Evolutionary conservation across 1,140 invertebrate genomes (phyloP).

Genomic region (Drosophila guanche): DNA sequence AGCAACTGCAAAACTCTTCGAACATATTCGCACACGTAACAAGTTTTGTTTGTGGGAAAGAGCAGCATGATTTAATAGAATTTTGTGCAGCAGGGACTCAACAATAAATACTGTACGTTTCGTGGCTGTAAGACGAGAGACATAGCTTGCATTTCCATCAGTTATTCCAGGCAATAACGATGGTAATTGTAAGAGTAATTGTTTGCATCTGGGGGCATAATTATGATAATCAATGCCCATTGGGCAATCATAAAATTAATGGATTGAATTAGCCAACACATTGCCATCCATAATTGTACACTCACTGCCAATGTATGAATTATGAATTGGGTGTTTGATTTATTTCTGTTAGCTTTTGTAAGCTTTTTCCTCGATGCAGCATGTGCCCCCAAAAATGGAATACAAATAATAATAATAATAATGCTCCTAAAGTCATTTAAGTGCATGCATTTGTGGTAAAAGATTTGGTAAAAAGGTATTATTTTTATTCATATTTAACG

Average conservation of each 20-base stretch:
- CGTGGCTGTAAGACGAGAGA: conserved; percentile 19
- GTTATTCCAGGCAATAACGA: conserved; percentile 13
- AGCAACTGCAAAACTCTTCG: background rate
- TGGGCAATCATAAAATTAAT: conserved; percentile 4
- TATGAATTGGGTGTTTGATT: too few species aligned
- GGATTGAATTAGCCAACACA: conserved; percentile 17
- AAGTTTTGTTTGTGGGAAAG: background rate
- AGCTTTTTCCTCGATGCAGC: background rate
- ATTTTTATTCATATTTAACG: too few species aligned
- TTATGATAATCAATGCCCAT: conserved; percentile 11
- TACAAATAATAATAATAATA: too few species aligned
- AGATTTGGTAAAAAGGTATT: too few species aligned
- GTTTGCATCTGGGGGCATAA: conserved; percentile 19
- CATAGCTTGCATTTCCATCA: conserved; percentile 2
- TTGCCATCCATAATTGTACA: too few species aligned
- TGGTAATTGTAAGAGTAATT: conserved; percentile 38
- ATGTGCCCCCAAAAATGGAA: background rate
- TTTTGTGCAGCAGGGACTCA: background rate
- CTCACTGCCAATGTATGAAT: too few species aligned
- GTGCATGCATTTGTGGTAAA: too few species aligned
- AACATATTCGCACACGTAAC: background rate
- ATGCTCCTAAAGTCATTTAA: background rate
- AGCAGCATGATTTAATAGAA: conserved; percentile 1
- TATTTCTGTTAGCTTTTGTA: background rate
- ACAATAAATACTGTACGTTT: conserved; percentile 9